phyloP scores from a whole-genome alignment of 2,888 invertebrate species.

The Aricia artaxerxes region DNA sequence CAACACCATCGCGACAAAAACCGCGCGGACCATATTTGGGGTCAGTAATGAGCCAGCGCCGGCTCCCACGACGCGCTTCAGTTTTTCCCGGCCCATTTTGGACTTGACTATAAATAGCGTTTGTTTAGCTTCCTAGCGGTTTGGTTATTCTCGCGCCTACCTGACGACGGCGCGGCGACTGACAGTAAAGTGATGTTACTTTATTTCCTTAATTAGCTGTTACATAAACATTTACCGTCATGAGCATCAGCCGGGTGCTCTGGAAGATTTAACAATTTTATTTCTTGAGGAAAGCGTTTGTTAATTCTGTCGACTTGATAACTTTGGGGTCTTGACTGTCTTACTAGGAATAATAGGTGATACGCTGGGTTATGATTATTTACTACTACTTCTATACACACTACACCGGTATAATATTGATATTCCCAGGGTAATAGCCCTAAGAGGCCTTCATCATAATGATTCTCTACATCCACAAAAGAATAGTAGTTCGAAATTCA shows the following conservation, averaged over 20 bases:
- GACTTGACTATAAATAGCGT: slow-evolving; percentile 26
- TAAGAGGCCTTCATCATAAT: too few species aligned
- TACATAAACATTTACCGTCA: not conserved
- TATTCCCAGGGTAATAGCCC: too few species aligned
- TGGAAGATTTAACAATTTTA: not conserved
- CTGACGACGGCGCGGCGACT: slow-evolving; percentile 2
- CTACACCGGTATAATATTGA: too few species aligned
- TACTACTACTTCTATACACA: too few species aligned
- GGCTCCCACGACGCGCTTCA: slow-evolving; percentile 24
- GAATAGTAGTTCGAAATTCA: too few species aligned
- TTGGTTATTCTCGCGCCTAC: slow-evolving; percentile 5
- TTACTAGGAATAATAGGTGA: too few species aligned
- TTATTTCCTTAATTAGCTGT: slow-evolving; percentile 3
- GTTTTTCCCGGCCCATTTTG: slow-evolving; percentile 8
- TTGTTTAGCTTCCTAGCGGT: slow-evolving; percentile 16
- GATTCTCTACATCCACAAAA: too few species aligned
- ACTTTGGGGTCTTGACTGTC: too few species aligned
- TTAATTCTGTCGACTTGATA: too few species aligned
- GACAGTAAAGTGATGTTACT: not conserved
- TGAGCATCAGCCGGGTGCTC: not conserved
- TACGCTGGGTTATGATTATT: too few species aligned
- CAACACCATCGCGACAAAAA: slow-evolving; percentile 28
- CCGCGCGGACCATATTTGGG: slow-evolving; percentile 26
- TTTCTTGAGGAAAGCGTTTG: too few species aligned
- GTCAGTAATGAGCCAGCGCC: slow-evolving; percentile 16